These are phyloP conservation scores for Balearica regulorum DNA, from an alignment of 2,797 vertebrate species.

Conservation along the genomic window DNA sequence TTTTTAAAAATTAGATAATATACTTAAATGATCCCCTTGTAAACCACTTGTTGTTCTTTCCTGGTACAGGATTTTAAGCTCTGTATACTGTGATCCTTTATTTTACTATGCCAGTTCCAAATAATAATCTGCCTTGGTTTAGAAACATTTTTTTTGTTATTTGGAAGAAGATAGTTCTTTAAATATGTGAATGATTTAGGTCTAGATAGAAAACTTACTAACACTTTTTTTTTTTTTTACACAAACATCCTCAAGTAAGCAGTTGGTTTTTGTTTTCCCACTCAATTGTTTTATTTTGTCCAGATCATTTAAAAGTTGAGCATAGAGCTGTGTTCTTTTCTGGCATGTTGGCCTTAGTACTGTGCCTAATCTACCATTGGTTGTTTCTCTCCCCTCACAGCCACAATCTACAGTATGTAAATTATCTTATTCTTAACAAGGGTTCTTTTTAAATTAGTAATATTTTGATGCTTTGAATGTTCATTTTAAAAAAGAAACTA, in stretches of 20 bases:
- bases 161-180: constrained; percentile 48
- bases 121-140: constrained; percentile 59
- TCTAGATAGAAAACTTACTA: constrained; percentile 67
- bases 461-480: constrained; percentile 74
- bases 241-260: neutral
- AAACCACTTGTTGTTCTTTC: constrained; percentile 68
- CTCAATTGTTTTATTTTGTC: neutral
- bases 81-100: constrained; percentile 75
- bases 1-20: constrained; percentile 67
- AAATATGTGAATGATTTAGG: constrained; percentile 28
- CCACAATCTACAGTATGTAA: constrained; percentile 58
- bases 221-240: constrained; percentile 4
- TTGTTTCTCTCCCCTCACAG: constrained; percentile 38
- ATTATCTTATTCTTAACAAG: constrained; percentile 64
- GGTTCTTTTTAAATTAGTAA: constrained; percentile 67
- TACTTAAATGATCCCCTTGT: constrained; percentile 66
- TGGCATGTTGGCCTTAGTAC: constrained; percentile 41
- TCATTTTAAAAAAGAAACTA: constrained; percentile 70
- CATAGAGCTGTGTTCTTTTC: constrained; percentile 43
- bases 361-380: constrained; percentile 53
- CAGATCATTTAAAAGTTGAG: constrained; percentile 33
- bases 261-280: neutral
- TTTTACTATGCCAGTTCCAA: constrained; percentile 65
- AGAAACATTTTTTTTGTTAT: constrained; percentile 43
- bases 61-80: constrained; percentile 70